Evolutionary conservation across 1,140 invertebrate species (phyloP).

Genomic region (Cyphomyrmex costatus): DNA sequence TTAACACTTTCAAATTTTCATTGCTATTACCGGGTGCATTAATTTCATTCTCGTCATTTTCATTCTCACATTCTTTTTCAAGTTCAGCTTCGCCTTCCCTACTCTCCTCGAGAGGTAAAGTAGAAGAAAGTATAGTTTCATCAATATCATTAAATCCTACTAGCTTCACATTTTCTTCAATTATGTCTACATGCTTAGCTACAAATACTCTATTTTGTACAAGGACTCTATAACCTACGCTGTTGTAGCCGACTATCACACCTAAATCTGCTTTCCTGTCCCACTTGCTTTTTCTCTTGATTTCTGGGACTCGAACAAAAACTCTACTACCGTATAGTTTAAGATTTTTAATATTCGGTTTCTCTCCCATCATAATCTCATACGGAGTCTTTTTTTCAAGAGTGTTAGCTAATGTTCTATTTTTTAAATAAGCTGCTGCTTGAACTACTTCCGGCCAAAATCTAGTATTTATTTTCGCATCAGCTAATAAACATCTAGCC

Average conservation of each 20-base stretch:
- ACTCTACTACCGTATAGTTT: conserved; percentile 65
- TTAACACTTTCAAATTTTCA: no score
- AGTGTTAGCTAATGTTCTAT: conserved; percentile 14
- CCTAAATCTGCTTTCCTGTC: conserved; percentile 60
- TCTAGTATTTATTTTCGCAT: neutral
- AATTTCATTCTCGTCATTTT: no score
- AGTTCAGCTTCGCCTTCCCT: no score
- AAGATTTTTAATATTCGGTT: conserved; percentile 44
- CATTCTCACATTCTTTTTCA: no score
- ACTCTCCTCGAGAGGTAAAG: no score
- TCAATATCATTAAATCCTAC: neutral
- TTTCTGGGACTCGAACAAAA: conserved; percentile 55
- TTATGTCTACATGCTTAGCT: conserved; percentile 64
- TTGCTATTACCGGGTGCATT: no score
- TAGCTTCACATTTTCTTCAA: conserved; percentile 30
- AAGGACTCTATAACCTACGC: conserved; percentile 52
- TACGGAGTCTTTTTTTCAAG: conserved; percentile 26
- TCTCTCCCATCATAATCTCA: conserved; percentile 27
- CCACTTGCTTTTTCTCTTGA: conserved; percentile 48
- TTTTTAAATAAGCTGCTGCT: conserved; percentile 27
- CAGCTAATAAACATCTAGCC: conserved; percentile 9
- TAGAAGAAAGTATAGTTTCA: no score
- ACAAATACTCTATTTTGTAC: conserved; percentile 62
- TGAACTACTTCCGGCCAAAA: conserved; percentile 23
- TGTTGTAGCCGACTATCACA: conserved; percentile 42